A percentile compares a stretch with the other conserved stretches of the same genome.
Conservation (phyloP, 2,113 vertebrate genomes). For the Vombatus ursinus region DNA sequence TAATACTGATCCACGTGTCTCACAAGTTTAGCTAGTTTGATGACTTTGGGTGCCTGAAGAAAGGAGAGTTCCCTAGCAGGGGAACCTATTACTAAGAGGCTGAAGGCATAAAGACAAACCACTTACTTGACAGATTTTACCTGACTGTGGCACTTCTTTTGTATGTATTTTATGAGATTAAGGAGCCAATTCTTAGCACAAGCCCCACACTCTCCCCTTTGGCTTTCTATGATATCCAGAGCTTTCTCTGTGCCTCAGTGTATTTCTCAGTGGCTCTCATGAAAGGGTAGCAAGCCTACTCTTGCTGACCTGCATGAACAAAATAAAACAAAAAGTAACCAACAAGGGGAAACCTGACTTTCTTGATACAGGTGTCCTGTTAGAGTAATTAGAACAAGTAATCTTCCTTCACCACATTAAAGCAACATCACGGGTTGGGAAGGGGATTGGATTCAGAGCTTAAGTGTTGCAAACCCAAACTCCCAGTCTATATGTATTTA, state of each 20-base stretch:
- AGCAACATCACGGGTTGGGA: neutral
- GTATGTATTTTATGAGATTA: constrained; percentile 32
- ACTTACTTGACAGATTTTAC: neutral
- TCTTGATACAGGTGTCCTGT: neutral
- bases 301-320: neutral
- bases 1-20: neutral
- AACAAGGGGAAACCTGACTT: constrained; percentile 6
- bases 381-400: neutral
- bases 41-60: neutral
- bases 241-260: neutral
- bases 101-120: neutral
- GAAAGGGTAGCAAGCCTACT: neutral
- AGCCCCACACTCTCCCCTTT: constrained; percentile 16
- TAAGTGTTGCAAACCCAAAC: neutral
- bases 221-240: neutral
- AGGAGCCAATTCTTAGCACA: neutral
- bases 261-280: neutral
- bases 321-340: neutral
- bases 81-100: neutral
- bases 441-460: neutral
- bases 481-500: constrained; percentile 59
- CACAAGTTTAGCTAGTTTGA: neutral
- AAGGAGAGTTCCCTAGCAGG: neutral
- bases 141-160: neutral
- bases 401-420: neutral